Evolutionary conservation across 1,140 invertebrate species (phyloP), one percentile per base, ranked within the genome.

Genomic region (Batillaria attramentaria): DNA sequence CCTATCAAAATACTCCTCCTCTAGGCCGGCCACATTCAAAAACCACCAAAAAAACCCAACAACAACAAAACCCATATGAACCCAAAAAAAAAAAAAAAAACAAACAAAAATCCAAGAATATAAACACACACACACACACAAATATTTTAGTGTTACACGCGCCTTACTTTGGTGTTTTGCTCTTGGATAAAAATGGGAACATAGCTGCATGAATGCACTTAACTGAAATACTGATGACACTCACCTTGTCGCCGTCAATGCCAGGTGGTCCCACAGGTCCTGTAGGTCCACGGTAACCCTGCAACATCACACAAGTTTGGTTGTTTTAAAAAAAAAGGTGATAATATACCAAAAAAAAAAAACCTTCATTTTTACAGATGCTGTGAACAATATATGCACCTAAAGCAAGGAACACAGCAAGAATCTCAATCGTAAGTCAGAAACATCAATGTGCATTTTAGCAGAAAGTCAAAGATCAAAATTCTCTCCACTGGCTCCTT

Each of bases 81-180:
- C n/a, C n/a, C n/a, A n/a, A n/a, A n/a, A n/a, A n/a, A n/a, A n/a
- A n/a, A n/a, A n/a, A n/a, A n/a, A n/a, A n/a, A n/a, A n/a, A 65
- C n/a, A 50, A 43, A 57, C 16, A 79, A 75, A 68, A 24, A 66
- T 65, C 92, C 91, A 37, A 20, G 92, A 92, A 10, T 94, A 94
- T 43, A 24, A 73, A 68, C 3, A 24, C 18, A 16, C 50, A 72
- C 62, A 62, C 10, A 8, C 33, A 24, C 57, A 60, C 3, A 31
- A 60, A 60, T 60, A 60, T 60, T 60, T 60, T 20, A 6, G 57
- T 3, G 57, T 60, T 3, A 50, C 24, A 50, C 24, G 13, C 24
- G 13, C 24, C 46, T 24, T 78, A 2, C 24, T 35, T 10, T 66
- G 24, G 24, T 18, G 24, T 66, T 69, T 35, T 35, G 66, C 39